phyloP scores from a whole-genome alignment of 2,797 vertebrate species.

The Eurystomus glaucurus region DNA sequence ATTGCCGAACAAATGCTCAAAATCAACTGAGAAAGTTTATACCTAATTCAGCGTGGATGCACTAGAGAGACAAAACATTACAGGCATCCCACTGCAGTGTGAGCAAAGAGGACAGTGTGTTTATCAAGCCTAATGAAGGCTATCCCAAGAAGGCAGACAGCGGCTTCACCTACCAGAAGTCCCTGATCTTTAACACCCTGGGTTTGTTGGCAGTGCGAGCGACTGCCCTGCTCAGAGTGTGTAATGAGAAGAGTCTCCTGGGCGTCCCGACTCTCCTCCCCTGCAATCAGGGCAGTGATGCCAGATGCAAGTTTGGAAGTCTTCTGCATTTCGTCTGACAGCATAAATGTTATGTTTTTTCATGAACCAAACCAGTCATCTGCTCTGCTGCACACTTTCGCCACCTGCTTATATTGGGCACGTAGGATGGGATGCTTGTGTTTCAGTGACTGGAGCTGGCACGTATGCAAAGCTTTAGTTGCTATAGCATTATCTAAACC shows the following conservation, averaged over 20 bases:
- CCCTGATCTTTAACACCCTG: neutral
- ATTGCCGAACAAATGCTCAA: neutral
- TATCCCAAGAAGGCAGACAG: neutral
- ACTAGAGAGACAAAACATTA: neutral
- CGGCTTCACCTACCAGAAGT: neutral
- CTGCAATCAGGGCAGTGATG: constrained; percentile 22
- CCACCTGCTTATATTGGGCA: constrained; percentile 28
- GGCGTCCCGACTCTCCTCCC: neutral
- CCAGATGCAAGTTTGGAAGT: constrained; percentile 64
- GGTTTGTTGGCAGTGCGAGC: neutral
- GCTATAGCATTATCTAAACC: neutral
- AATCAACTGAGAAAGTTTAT: neutral
- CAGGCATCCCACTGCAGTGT: neutral
- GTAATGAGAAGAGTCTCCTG: neutral
- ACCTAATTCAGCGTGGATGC: neutral
- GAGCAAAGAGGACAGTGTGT: neutral
- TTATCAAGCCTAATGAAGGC: neutral
- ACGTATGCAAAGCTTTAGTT: neutral
- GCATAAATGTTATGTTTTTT: constrained; percentile 63
- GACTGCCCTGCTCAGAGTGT: accelerated
- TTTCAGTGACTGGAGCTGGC: neutral
- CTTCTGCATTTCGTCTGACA: constrained; percentile 52
- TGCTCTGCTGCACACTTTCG: neutral
- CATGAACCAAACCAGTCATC: constrained; percentile 40
- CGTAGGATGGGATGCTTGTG: neutral